These are phyloP conservation scores for Bombus affinis DNA, from an alignment of 1,140 invertebrate genomes.

Conservation along the genomic window DNA sequence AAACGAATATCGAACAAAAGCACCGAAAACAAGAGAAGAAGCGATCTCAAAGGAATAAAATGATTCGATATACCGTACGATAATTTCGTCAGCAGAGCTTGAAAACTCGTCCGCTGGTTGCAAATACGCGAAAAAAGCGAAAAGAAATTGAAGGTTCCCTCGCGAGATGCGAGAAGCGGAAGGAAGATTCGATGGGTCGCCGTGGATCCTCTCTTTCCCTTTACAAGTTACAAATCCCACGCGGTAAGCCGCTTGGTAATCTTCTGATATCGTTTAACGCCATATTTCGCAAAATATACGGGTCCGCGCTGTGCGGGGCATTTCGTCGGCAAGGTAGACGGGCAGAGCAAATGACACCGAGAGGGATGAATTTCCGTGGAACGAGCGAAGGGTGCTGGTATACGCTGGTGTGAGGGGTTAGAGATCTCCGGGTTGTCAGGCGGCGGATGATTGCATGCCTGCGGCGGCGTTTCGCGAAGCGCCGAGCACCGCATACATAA, in stretches of 20 bases:
- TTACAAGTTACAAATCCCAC: slow-evolving; percentile 66
- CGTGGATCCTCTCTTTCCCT: slow-evolving; percentile 27
- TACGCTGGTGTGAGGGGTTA: slow-evolving; percentile 58
- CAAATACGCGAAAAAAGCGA: neutral
- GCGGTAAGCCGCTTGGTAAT: slow-evolving; percentile 70
- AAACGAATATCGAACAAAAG: neutral
- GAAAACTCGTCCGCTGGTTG: neutral
- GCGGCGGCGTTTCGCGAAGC: slow-evolving; percentile 69
- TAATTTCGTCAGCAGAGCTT: neutral
- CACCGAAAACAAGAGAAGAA: neutral
- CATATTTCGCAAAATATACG: slow-evolving; percentile 69
- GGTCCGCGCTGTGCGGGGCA: slow-evolving; percentile 23
- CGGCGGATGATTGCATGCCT: slow-evolving; percentile 73
- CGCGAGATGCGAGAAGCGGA: neutral
- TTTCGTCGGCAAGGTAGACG: slow-evolving; percentile 56
- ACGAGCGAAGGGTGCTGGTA: slow-evolving; percentile 58
- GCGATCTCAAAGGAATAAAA: neutral
- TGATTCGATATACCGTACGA: neutral
- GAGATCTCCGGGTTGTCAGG: slow-evolving; percentile 66
- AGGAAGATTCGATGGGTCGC: neutral
- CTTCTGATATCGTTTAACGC: slow-evolving; percentile 72
- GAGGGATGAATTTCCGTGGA: slow-evolving; percentile 64
- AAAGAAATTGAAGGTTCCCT: neutral
- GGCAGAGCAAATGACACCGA: slow-evolving; percentile 55
- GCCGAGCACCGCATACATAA: slow-evolving; percentile 66